Evolutionary conservation across 2,888 invertebrate genomes (phyloP), one percentile per base, ranked within the genome.

Genomic region (Synanthedon vespiformis): DNA sequence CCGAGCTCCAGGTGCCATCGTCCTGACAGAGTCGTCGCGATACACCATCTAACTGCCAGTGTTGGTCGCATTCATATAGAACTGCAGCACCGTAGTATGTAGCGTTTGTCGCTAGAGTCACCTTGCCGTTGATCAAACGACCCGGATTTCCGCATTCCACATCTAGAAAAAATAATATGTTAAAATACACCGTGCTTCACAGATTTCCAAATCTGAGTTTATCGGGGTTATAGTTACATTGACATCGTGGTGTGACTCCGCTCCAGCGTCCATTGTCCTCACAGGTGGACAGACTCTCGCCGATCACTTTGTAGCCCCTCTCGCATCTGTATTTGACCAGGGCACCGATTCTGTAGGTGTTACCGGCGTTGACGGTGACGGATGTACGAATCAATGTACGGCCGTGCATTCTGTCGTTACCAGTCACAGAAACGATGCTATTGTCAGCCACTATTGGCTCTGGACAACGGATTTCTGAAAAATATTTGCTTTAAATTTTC

Each of bases 1-100:
- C 94, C 14, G 94, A 93, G 66, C 95, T 95, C 97, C 96, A 97
- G 0, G 95, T 95, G 51, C 94, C 95, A 68, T 96, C 94, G 68
- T 96, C 96, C 52, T 95, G 90, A 68, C 96, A 97, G 52, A 95
- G 77, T 55, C 96, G 83, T 52, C 96, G 89, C 2, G 94, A 94
- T 3, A 94, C 94, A 0, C 96, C 96, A 60, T 94, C 93, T 11
- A 96, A 80, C 68, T 93, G 92, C 80, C 91, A 96, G 68, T 95
- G 93, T 2, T 89, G 88, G 54, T 94, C 90, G 68, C 97, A 97
- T 62, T 94, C 93, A 70, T 97, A 97, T 6, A 95, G 85, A 0
- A 91, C 95, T 2, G 94, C 92, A 0, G 95, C 94, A 0, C 96
- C 96, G 65, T 96, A 95, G 72, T 95, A 95, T 0, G 96, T 96